These are phyloP conservation scores for Danaus plexippus DNA, from an alignment of 1,140 invertebrate species.

Conservation along the genomic window DNA sequence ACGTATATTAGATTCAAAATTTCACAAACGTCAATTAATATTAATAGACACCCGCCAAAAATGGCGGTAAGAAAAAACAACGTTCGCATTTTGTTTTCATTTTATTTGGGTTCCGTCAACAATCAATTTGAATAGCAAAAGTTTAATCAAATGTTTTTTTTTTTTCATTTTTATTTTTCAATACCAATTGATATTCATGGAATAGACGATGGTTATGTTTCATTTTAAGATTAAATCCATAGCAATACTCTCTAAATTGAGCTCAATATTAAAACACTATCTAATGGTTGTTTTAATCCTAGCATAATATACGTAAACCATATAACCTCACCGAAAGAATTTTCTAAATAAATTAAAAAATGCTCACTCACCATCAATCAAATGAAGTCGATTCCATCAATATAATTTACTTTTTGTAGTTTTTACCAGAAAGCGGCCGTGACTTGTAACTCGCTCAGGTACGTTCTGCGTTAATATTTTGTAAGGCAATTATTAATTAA, in stretches of 20 bases:
- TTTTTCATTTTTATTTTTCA: conserved; percentile 3
- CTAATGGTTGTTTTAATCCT: not conserved
- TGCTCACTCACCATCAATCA: conserved; percentile 70
- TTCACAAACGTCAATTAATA: conserved; percentile 68
- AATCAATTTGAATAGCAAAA: conserved; percentile 4
- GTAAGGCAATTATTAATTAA: conserved; percentile 28
- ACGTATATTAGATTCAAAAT: conserved; percentile 50
- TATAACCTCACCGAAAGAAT: conserved; percentile 39
- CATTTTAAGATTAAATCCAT: too few species aligned
- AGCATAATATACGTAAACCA: conserved; percentile 7
- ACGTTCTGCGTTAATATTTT: conserved; percentile 27
- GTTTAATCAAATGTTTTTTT: conserved; percentile 6
- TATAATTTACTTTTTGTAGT: conserved; percentile 71
- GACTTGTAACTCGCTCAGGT: conserved; percentile 62
- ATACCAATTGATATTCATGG: conserved; percentile 1
- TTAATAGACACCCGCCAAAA: conserved; percentile 67
- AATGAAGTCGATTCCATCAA: conserved; percentile 67
- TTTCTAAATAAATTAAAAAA: conserved; percentile 70
- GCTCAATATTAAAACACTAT: too few species aligned
- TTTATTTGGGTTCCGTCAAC: conserved; percentile 37
- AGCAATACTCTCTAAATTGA: too few species aligned
- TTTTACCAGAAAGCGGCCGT: conserved; percentile 64
- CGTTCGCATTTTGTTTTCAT: conserved; percentile 33
- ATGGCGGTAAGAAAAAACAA: conserved; percentile 41
- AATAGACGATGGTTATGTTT: not conserved